Percentiles rank a stretch among this genome's conserved stretches.
Conservation (phyloP, 2,113 vertebrate genomes). For the Oenanthe oenanthe region DNA sequence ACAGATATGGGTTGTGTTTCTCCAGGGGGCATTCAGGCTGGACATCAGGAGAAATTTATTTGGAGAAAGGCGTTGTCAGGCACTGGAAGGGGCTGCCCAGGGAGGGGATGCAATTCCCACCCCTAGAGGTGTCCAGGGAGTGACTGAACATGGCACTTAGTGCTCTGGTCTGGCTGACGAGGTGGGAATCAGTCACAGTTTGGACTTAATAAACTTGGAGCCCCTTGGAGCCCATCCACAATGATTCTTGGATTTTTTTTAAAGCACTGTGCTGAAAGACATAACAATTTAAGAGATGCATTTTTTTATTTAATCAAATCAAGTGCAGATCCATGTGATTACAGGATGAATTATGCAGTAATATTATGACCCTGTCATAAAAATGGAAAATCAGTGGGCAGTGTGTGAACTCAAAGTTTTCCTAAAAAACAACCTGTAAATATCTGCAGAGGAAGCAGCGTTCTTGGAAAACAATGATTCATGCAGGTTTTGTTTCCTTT, state of each 20-base stretch:
- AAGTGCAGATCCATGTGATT: background rate
- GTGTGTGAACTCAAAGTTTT: slow-evolving; percentile 41
- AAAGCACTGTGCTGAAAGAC: background rate
- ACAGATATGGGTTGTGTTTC: accelerated
- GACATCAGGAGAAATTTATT: background rate
- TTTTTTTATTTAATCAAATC: background rate
- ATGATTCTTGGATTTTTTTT: background rate
- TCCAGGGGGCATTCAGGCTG: too few species aligned
- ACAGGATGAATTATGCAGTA: background rate
- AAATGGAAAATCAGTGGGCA: slow-evolving; percentile 51
- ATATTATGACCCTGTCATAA: slow-evolving; percentile 16
- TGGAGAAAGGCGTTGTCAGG: background rate
- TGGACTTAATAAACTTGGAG: too few species aligned
- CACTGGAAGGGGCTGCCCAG: background rate
- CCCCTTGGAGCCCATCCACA: background rate
- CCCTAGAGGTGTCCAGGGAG: background rate
- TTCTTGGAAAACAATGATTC: slow-evolving; percentile 67
- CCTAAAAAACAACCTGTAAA: slow-evolving; percentile 52
- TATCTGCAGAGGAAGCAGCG: slow-evolving; percentile 51
- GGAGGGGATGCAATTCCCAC: background rate
- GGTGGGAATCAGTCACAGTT: background rate
- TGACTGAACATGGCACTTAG: background rate
- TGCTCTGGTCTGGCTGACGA: background rate
- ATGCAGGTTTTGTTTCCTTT: background rate
- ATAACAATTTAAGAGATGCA: background rate